Conservation (phyloP, 1,140 invertebrate genomes). For the Bilobella aurantiaca region DNA sequence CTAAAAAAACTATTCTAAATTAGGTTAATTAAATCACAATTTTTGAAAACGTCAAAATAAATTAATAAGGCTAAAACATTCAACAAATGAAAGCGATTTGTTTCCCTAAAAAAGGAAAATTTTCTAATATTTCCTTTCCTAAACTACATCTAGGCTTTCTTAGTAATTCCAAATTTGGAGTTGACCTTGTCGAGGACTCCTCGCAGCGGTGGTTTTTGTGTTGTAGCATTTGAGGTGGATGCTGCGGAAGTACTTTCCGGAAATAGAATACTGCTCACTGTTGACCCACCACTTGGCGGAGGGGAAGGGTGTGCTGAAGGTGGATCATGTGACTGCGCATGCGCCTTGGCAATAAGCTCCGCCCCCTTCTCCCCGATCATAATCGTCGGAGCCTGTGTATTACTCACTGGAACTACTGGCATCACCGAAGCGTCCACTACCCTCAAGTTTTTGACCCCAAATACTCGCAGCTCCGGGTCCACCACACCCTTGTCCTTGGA, state of each 20-base stretch:
- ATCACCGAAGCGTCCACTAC: conserved; percentile 44
- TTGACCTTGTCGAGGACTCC: too few species aligned
- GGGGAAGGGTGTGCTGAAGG: neutral
- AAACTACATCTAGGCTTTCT: too few species aligned
- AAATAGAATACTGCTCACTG: neutral
- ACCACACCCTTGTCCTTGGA: conserved; percentile 45
- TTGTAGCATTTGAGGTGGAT: neutral
- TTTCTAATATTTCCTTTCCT: too few species aligned
- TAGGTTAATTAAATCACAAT: too few species aligned
- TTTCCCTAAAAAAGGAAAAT: too few species aligned
- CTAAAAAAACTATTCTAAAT: too few species aligned
- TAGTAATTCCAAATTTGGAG: too few species aligned
- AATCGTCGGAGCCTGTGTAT: conserved; percentile 59
- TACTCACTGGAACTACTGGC: conserved; percentile 51
- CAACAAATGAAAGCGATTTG: too few species aligned
- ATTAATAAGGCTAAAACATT: too few species aligned
- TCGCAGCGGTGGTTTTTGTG: too few species aligned
- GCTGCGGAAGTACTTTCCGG: neutral
- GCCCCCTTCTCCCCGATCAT: conserved; percentile 77
- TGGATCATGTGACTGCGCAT: neutral
- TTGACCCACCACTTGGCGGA: neutral
- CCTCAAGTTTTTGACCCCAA: conserved; percentile 38
- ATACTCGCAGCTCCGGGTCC: conserved; percentile 46
- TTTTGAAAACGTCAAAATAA: too few species aligned
- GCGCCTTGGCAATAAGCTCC: neutral